Evolutionary conservation across 1,140 invertebrate genomes (phyloP).

Genomic region (Drosophila pruinosa): DNA sequence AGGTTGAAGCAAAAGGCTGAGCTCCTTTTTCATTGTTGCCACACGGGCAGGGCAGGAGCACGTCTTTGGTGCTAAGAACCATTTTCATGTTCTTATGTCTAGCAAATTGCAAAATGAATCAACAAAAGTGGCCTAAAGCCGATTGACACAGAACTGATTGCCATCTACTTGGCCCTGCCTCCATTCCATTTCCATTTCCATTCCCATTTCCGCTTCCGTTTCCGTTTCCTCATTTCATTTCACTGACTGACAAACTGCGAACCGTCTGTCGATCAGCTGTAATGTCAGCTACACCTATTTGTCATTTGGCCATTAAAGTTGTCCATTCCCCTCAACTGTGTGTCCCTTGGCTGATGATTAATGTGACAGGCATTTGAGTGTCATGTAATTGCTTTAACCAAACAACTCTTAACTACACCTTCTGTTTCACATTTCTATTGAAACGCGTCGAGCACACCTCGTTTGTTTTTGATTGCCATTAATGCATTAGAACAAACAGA

Average conservation of each 20-base stretch:
- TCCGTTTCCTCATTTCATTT: conserved; percentile 4
- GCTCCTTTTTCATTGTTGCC: neutral
- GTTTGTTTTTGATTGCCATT: too few relatives aligned
- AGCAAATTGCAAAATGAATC: conserved; percentile 44
- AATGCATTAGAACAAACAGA: neutral
- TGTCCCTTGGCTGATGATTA: conserved; percentile 18
- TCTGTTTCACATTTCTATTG: too few relatives aligned
- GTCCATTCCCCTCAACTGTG: neutral
- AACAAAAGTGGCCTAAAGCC: conserved; percentile 34
- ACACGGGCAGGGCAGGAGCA: too few relatives aligned
- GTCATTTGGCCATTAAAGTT: too few relatives aligned
- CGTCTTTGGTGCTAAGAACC: neutral
- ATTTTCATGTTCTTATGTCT: conserved; percentile 37
- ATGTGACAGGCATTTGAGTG: conserved; percentile 30
- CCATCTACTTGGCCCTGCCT: conserved; percentile 2
- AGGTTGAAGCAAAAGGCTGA: conserved; percentile 1
- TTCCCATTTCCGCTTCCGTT: conserved; percentile 12
- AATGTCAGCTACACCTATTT: too few relatives aligned
- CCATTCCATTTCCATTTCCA: neutral
- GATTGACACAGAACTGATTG: conserved; percentile 27
- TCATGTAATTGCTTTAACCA: conserved; percentile 32
- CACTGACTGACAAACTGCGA: neutral
- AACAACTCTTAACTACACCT: conserved; percentile 12
- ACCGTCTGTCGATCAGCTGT: neutral
- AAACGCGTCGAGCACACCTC: too few relatives aligned